Evolutionary conservation across 35 echinoderm and acorn worm species (phyloP).

Genomic region (Amphiura filiformis): DNA sequence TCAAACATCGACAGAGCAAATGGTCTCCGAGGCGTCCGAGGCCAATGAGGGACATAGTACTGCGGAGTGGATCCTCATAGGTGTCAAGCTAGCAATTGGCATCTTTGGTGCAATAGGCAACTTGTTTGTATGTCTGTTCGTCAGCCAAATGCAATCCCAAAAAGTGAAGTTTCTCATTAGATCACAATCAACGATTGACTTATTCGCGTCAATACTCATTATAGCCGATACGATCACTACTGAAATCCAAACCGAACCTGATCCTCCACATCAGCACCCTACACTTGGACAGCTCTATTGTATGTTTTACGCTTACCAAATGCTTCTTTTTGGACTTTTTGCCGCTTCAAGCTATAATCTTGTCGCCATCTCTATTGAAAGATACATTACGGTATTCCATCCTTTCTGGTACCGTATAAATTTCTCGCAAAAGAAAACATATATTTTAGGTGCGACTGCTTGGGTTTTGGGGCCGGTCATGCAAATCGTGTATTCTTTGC

Average conservation of each 20-base stretch:
- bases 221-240: not conserved
- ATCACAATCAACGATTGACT: too few species aligned
- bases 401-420: not conserved
- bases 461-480: not conserved
- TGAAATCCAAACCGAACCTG: not conserved
- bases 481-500: not conserved
- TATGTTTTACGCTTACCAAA: not conserved
- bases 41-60: too few species aligned
- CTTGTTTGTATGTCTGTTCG: too few species aligned
- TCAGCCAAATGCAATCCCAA: too few species aligned
- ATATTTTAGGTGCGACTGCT: not conserved
- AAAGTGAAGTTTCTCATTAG: too few species aligned
- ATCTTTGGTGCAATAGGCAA: too few species aligned
- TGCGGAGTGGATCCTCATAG: too few species aligned
- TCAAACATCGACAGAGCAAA: too few species aligned
- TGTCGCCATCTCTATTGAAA: not conserved
- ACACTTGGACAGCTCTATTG: not conserved
- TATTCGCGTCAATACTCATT: too few species aligned
- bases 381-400: not conserved
- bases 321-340: not conserved
- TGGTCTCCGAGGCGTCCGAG: too few species aligned
- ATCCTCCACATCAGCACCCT: not conserved
- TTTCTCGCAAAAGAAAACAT: not conserved
- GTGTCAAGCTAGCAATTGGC: too few species aligned
- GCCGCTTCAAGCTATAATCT: not conserved